Evolutionary conservation across 2,888 invertebrate species (phyloP).

Genomic region (Aplocera efformata): DNA sequence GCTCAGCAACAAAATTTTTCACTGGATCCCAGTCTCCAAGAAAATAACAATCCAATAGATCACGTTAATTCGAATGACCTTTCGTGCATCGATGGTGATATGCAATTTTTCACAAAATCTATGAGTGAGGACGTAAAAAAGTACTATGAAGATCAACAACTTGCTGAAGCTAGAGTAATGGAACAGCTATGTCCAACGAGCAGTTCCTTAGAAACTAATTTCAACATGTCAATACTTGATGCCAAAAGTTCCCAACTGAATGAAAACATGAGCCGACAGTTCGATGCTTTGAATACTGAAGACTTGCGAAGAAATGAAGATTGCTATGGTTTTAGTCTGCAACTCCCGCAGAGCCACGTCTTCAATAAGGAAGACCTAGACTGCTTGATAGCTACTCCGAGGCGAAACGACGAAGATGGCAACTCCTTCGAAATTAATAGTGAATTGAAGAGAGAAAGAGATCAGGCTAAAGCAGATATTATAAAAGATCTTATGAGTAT

Average conservation of each 20-base stretch:
- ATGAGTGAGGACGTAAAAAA: slow-evolving; percentile 75
- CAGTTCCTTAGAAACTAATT: slow-evolving; percentile 60
- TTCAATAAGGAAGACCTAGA: slow-evolving; percentile 69
- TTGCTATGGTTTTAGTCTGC: slow-evolving; percentile 67
- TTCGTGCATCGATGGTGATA: slow-evolving; percentile 70
- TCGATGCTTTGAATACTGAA: slow-evolving; percentile 56
- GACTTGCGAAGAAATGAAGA: slow-evolving; percentile 62
- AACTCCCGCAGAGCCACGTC: slow-evolving; percentile 57
- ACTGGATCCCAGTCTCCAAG: slow-evolving; percentile 57
- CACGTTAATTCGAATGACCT: slow-evolving; percentile 60
- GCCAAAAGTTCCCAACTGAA: slow-evolving; percentile 57
- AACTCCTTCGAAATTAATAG: slow-evolving; percentile 43
- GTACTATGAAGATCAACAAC: slow-evolving; percentile 68
- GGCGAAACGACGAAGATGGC: slow-evolving; percentile 49
- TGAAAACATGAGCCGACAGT: slow-evolving; percentile 56
- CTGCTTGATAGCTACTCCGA: slow-evolving; percentile 64
- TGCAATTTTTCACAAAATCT: slow-evolving; percentile 73
- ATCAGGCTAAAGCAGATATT: slow-evolving; percentile 64
- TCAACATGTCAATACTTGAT: slow-evolving; percentile 65
- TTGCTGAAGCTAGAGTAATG: slow-evolving; percentile 59
- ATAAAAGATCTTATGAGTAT: slow-evolving; percentile 73
- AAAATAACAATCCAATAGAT: slow-evolving; percentile 51
- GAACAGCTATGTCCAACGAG: slow-evolving; percentile 67
- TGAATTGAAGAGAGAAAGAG: slow-evolving; percentile 44
- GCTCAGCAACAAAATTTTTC: slow-evolving; percentile 67